Evolutionary conservation across 2,797 vertebrate genomes (phyloP).

Genomic region (Sebastes paucispinis): DNA sequence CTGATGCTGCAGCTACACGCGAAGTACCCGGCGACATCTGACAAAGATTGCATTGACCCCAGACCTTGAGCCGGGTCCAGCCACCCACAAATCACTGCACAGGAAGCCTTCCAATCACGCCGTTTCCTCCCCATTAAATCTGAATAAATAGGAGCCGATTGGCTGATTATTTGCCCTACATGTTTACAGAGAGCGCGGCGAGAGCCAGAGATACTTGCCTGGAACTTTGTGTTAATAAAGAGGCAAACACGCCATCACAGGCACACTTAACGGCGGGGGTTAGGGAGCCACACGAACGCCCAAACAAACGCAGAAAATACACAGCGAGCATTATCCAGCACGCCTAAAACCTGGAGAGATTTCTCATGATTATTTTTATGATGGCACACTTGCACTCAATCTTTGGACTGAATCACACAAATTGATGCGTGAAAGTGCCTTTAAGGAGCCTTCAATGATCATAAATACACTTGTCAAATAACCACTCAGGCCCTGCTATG

Average conservation of each 20-base stretch:
- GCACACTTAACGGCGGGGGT: conserved; percentile 10
- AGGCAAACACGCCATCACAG: conserved; percentile 59
- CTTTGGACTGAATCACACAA: background rate
- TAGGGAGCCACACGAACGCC: background rate
- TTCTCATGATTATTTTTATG: conserved; percentile 7
- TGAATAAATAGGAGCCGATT: conserved; percentile 72
- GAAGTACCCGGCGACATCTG: conserved; percentile 8
- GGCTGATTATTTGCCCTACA: conserved; percentile 76
- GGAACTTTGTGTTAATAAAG: conserved; percentile 64
- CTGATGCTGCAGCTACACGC: conserved; percentile 19
- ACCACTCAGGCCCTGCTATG: background rate
- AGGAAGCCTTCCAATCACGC: conserved; percentile 73
- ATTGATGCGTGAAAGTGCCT: background rate
- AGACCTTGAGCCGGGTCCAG: conserved; percentile 20
- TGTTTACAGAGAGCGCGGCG: conserved; percentile 61
- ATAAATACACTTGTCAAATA: background rate
- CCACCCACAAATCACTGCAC: conserved; percentile 60
- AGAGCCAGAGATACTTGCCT: conserved; percentile 60
- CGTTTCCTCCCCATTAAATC: conserved; percentile 73
- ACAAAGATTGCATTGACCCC: conserved; percentile 76
- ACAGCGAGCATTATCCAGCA: conserved; percentile 5
- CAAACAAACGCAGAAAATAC: conserved; percentile 10
- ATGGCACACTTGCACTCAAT: background rate
- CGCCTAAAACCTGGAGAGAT: background rate
- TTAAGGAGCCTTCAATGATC: background rate